A percentile compares a stretch with the other conserved stretches of the same genome.
Conservation (phyloP, 2,888 invertebrate species). For the Autographa pulchrina region DNA sequence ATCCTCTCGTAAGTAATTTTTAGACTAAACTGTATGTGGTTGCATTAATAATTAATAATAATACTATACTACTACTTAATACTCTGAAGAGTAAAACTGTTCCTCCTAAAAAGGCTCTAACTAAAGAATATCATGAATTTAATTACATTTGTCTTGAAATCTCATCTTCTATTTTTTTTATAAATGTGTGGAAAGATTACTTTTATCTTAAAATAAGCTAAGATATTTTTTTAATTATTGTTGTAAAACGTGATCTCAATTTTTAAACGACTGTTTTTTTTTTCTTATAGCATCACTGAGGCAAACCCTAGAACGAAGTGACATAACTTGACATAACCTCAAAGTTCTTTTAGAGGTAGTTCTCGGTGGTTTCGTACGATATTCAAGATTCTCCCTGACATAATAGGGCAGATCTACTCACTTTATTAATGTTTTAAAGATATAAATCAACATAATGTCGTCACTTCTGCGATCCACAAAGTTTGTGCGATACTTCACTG, state of each 20-base stretch:
- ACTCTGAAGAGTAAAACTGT: too few species aligned
- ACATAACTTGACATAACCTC: constrained; percentile 81
- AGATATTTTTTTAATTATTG: too few species aligned
- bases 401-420: not conserved
- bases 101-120: too few species aligned
- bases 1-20: too few species aligned
- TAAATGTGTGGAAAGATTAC: too few species aligned
- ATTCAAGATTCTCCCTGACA: constrained; percentile 32
- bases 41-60: too few species aligned
- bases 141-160: too few species aligned
- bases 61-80: too few species aligned
- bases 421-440: constrained; percentile 57
- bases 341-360: constrained; percentile 56
- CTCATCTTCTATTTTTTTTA: too few species aligned
- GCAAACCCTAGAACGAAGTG: constrained; percentile 47
- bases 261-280: not conserved
- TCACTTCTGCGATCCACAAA: constrained; percentile 93
- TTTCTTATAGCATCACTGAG: not conserved
- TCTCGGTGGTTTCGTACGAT: constrained; percentile 15
- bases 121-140: too few species aligned
- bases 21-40: too few species aligned
- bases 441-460: constrained; percentile 84
- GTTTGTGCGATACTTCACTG: constrained; percentile 93
- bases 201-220: too few species aligned
- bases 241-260: not conserved